A percentile compares a stretch with the other conserved stretches of the same genome.
Conservation (phyloP, 2,113 vertebrate genomes). For the Microtus richardsoni region DNA sequence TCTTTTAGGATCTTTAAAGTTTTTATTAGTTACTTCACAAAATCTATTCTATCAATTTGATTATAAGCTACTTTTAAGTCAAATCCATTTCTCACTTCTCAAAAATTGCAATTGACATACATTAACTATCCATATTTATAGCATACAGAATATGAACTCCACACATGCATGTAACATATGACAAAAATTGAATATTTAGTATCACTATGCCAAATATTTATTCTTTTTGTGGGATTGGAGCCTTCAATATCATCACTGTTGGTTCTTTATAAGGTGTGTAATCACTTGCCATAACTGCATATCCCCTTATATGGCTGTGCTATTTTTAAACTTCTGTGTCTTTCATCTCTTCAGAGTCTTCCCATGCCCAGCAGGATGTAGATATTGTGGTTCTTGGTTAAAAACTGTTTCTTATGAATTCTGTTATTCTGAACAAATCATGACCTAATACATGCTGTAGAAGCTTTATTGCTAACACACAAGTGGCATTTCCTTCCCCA, state of each 20-base stretch:
- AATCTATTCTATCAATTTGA: neutral
- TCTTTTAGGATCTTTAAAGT: neutral
- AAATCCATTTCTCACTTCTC: neutral
- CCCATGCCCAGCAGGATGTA: neutral
- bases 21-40: neutral
- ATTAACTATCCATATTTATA: neutral
- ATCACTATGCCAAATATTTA: neutral
- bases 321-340: neutral
- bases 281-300: neutral
- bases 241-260: neutral
- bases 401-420: neutral
- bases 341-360: neutral
- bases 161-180: neutral
- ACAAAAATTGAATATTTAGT: neutral
- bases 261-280: neutral
- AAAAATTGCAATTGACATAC: neutral
- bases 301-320: accelerated
- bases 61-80: neutral
- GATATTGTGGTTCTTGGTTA: neutral
- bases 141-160: neutral
- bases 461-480: neutral
- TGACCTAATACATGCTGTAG: accelerated
- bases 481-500: neutral
- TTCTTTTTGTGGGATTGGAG: neutral
- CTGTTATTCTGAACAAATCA: neutral